Percentiles rank a stretch among this genome's conserved stretches.
phyloP scores from a whole-genome alignment of 2,888 invertebrate genomes.

The Deilephila porcellus region DNA sequence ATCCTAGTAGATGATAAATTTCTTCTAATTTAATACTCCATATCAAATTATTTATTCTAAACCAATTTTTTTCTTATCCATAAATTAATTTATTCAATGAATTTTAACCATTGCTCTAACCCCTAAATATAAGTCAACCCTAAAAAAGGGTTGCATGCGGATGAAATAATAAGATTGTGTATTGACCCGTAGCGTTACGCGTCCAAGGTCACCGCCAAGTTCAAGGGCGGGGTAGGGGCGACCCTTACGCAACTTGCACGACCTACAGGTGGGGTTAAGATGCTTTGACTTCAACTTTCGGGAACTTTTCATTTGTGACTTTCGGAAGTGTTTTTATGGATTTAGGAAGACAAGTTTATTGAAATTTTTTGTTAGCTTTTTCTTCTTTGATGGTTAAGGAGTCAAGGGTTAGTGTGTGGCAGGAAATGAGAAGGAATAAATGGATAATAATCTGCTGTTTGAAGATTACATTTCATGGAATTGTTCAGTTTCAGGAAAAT shows the following conservation, averaged over 20 bases:
- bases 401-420: no score
- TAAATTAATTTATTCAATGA: background rate
- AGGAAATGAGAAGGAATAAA: no score
- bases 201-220: slow-evolving; percentile 61
- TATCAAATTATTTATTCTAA: no score
- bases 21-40: no score
- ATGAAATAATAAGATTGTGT: slow-evolving; percentile 49
- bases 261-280: no score
- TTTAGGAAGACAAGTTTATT: background rate
- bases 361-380: no score
- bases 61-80: background rate
- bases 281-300: background rate
- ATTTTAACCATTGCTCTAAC: slow-evolving; percentile 11
- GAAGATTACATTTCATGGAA: no score
- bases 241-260: slow-evolving; percentile 44
- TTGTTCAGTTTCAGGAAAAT: no score
- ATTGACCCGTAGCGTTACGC: slow-evolving; percentile 57
- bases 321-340: background rate
- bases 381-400: no score
- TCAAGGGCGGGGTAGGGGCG: slow-evolving; percentile 62
- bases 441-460: no score
- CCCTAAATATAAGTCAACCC: slow-evolving; percentile 16
- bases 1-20: no score
- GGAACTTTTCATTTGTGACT: slow-evolving; percentile 6
- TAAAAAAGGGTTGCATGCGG: slow-evolving; percentile 24